These are phyloP conservation scores for Dysdera silvatica DNA, from an alignment of 1,140 invertebrate species.

Conservation along the genomic window DNA sequence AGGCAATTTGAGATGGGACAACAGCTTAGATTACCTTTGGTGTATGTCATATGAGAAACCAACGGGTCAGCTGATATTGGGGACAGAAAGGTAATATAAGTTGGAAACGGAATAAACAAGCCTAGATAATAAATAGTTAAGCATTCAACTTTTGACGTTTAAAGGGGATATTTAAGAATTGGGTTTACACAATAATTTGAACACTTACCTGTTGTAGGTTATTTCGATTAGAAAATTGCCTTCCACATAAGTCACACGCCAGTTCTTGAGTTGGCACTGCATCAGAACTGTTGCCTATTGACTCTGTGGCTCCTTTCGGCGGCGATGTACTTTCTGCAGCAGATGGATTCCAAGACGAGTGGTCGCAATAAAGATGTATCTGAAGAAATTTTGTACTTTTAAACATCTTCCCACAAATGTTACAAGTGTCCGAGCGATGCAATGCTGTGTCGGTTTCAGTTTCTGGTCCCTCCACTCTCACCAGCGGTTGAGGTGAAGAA, in stretches of 20 bases:
- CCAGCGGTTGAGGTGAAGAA: conserved; percentile 1
- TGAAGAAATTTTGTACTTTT: conserved; percentile 39
- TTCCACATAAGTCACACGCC: conserved; percentile 22
- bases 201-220: conserved; percentile 21
- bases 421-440: conserved; percentile 35
- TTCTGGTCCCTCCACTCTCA: conserved; percentile 1
- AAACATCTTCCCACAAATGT: conserved; percentile 34
- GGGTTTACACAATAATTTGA: neutral
- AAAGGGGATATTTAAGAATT: no score
- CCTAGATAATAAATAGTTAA: no score
- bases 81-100: no score
- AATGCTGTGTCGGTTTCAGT: conserved; percentile 5
- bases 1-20: no score
- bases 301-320: neutral
- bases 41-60: no score
- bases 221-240: conserved; percentile 24
- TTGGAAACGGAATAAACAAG: no score
- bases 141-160: no score
- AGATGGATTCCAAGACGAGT: conserved; percentile 18
- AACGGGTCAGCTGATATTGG: no score
- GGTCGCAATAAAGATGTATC: conserved; percentile 37
- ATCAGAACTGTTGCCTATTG: neutral
- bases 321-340: neutral
- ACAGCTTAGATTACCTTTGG: no score
- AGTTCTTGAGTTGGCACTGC: neutral